Conservation (phyloP, 2,797 vertebrate genomes). For the Muscicapa comitata region DNA sequence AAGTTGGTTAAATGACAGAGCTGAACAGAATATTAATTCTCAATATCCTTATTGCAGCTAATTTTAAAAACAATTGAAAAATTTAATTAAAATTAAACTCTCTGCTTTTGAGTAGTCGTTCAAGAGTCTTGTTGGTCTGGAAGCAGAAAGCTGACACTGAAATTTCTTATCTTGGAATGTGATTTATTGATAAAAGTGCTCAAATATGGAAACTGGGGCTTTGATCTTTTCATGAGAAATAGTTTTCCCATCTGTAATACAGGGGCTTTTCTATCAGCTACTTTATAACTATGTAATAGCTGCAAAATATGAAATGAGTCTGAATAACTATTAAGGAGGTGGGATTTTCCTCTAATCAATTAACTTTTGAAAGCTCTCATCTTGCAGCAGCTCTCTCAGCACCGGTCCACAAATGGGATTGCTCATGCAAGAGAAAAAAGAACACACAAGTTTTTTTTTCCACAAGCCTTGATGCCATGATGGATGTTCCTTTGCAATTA, state of each 20-base stretch:
- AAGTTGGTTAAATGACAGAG: not conserved
- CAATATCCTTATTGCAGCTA: not conserved
- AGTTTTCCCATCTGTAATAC: constrained; percentile 41
- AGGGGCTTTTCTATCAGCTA: constrained; percentile 29
- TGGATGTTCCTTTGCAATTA: constrained; percentile 22
- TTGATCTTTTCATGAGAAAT: constrained; percentile 53
- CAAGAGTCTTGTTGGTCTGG: not conserved
- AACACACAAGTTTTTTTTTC: not conserved
- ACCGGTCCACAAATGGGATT: not conserved
- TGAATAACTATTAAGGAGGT: constrained; percentile 34
- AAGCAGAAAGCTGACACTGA: not conserved
- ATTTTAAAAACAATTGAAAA: not conserved
- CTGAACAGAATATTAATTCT: not conserved
- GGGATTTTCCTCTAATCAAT: constrained; percentile 65
- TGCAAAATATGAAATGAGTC: constrained; percentile 33
- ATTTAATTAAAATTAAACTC: not conserved
- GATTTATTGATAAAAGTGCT: constrained; percentile 42
- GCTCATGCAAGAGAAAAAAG: not conserved
- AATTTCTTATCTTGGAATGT: not conserved
- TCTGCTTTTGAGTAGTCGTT: not conserved
- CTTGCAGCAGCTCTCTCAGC: not conserved
- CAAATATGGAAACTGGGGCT: constrained; percentile 1
- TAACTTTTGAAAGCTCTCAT: constrained; percentile 44
- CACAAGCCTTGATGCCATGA: not conserved
- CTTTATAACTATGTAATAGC: constrained; percentile 44